Percentiles rank a stretch among this genome's conserved stretches.
Evolutionary conservation across 2,888 invertebrate genomes (phyloP).

Genomic region (Drosophila meridionalis): DNA sequence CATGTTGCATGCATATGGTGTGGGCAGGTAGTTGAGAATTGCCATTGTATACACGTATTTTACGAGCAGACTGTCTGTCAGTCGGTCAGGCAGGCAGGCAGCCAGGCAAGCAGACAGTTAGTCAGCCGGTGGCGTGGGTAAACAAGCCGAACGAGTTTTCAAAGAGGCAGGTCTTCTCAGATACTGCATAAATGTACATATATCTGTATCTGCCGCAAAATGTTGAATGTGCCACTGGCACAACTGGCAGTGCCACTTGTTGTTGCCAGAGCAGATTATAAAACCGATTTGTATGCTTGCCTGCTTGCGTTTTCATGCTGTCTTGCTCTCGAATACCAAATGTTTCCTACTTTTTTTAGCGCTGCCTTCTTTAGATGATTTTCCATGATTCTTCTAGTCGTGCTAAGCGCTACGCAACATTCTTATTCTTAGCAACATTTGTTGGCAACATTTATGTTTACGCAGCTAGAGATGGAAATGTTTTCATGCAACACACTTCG

Average conservation of each 20-base stretch:
- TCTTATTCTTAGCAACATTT: slow-evolving; percentile 27
- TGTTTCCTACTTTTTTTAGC: neutral
- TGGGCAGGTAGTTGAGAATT: slow-evolving; percentile 48
- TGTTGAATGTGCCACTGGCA: slow-evolving; percentile 60
- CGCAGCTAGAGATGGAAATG: slow-evolving; percentile 12
- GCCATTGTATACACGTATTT: slow-evolving; percentile 27
- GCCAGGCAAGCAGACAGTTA: slow-evolving; percentile 20
- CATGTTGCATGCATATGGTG: slow-evolving; percentile 55
- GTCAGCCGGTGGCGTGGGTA: slow-evolving; percentile 56
- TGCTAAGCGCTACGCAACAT: slow-evolving; percentile 11
- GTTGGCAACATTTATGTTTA: slow-evolving; percentile 22
- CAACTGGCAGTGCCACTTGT: slow-evolving; percentile 56
- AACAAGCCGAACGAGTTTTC: slow-evolving; percentile 73
- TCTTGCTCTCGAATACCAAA: slow-evolving; percentile 14
- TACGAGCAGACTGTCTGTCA: slow-evolving; percentile 5
- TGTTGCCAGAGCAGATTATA: slow-evolving; percentile 55
- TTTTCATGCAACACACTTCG: neutral
- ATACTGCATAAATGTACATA: slow-evolving; percentile 40
- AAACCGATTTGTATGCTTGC: slow-evolving; percentile 51
- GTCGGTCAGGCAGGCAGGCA: slow-evolving; percentile 16
- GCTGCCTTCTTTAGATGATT: neutral
- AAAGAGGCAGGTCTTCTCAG: slow-evolving; percentile 32
- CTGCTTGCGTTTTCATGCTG: slow-evolving; percentile 20
- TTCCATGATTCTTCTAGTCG: slow-evolving; percentile 8
- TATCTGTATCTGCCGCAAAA: slow-evolving; percentile 50